Conservation (phyloP, 2,888 invertebrate species). For the Drosophila koepferae region DNA sequence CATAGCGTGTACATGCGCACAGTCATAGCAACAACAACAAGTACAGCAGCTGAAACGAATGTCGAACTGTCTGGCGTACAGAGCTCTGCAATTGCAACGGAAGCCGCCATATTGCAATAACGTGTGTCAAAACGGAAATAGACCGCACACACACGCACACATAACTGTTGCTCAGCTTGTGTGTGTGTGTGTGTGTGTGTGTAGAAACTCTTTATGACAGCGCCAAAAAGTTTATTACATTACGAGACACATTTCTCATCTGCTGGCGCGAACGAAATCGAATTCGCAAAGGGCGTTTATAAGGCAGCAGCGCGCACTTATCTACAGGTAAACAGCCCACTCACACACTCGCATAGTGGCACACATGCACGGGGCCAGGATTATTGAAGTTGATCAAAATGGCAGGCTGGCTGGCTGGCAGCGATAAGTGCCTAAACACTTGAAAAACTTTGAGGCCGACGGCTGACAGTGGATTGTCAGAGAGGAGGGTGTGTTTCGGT, state of each 20-base stretch:
- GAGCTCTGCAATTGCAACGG: conserved; percentile 61
- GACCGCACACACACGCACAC: conserved; percentile 28
- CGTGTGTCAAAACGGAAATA: conserved; percentile 74
- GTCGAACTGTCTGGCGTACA: conserved; percentile 59
- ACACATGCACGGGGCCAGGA: conserved; percentile 39
- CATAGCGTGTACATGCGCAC: conserved; percentile 69
- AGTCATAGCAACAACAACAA: conserved; percentile 38
- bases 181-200: conserved; percentile 11
- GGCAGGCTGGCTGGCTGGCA: conserved; percentile 60
- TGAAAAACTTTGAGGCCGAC: conserved; percentile 64
- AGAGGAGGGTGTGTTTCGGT: not conserved
- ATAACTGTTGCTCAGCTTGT: conserved; percentile 62
- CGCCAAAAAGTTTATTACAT: conserved; percentile 69
- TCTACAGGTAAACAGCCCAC: conserved; percentile 66
- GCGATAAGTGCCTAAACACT: conserved; percentile 77
- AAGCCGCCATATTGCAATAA: conserved; percentile 80
- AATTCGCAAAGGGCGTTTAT: conserved; percentile 67
- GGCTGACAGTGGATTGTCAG: conserved; percentile 7
- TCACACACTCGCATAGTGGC: not conserved
- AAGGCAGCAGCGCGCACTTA: conserved; percentile 58
- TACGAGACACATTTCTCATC: conserved; percentile 57
- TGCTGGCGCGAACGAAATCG: conserved; percentile 58
- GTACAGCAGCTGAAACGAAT: conserved; percentile 17
- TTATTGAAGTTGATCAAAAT: conserved; percentile 76
- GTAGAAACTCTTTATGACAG: conserved; percentile 64